These are phyloP conservation scores for Apocrypta bakeri DNA, from an alignment of 1,140 invertebrate species.

Conservation along the genomic window DNA sequence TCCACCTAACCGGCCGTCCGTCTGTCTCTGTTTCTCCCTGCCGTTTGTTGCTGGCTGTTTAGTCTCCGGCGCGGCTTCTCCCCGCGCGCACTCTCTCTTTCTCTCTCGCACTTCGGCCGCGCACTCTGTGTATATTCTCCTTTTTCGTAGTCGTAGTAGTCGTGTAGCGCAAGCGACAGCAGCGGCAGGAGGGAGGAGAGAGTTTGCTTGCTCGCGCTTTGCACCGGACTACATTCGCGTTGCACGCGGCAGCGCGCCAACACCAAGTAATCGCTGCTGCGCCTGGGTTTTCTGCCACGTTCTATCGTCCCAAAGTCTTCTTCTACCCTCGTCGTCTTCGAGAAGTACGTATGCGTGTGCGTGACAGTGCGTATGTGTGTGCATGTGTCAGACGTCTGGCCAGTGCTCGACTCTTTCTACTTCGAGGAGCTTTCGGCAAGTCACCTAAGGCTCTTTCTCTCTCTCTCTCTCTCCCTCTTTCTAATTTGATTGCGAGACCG, in stretches of 20 bases:
- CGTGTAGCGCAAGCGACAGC: constrained; percentile 11
- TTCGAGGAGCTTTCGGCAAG: not conserved
- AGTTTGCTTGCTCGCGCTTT: not conserved
- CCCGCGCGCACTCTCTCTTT: constrained; percentile 18
- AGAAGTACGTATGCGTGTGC: constrained; percentile 33
- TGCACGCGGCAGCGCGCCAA: constrained; percentile 48
- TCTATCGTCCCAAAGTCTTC: not conserved
- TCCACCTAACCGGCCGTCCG: not conserved
- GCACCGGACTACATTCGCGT: constrained; percentile 40
- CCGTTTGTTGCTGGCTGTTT: constrained; percentile 37
- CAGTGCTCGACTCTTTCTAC: constrained; percentile 32
- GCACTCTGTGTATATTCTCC: constrained; percentile 23
- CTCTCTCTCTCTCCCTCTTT: constrained; percentile 12
- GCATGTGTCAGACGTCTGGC: not conserved
- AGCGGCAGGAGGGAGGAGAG: not conserved
- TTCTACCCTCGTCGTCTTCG: not conserved
- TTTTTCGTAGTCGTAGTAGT: constrained; percentile 10
- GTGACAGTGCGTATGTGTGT: not conserved
- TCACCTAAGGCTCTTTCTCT: not conserved
- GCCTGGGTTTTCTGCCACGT: not conserved
- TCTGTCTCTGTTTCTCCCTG: constrained; percentile 16
- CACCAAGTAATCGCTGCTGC: not conserved
- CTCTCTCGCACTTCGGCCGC: not conserved
- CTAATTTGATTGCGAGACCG: constrained; percentile 3
- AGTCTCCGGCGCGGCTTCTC: constrained; percentile 25